phyloP scores from a whole-genome alignment of 2,888 invertebrate genomes.

The Macrophya alboannulata region DNA sequence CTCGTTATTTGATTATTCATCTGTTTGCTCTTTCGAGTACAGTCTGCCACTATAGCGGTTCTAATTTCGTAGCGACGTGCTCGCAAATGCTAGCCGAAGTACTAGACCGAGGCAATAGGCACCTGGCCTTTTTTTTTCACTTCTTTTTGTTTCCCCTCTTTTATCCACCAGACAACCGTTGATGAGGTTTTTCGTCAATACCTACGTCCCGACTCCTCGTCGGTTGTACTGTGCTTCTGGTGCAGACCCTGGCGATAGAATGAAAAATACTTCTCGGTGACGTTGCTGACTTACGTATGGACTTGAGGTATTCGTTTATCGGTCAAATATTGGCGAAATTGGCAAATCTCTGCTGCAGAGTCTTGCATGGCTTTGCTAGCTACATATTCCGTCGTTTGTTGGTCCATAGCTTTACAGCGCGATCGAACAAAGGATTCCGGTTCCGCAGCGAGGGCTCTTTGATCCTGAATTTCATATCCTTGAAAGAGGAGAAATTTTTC shows the following conservation, averaged over 20 bases:
- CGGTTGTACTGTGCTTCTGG: not conserved
- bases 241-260: not conserved
- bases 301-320: constrained; percentile 34
- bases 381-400: not conserved
- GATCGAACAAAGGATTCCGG: constrained; percentile 13
- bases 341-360: constrained; percentile 9
- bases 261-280: not conserved
- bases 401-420: not conserved
- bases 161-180: constrained; percentile 30
- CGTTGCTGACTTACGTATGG: not conserved
- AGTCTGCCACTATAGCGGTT: constrained; percentile 44
- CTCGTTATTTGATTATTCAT: constrained; percentile 52
- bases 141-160: not conserved
- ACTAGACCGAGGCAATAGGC: constrained; percentile 36
- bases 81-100: constrained; percentile 29
- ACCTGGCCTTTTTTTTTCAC: constrained; percentile 2
- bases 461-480: constrained; percentile 40
- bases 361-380: not conserved
- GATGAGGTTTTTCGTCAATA: constrained; percentile 33
- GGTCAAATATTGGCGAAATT: constrained; percentile 32
- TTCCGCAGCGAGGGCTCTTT: constrained; percentile 22
- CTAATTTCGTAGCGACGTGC: constrained; percentile 43
- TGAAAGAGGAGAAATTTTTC: constrained; percentile 30
- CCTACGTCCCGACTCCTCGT: not conserved
- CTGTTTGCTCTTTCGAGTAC: constrained; percentile 43